These are phyloP conservation scores for Carabus problematicus DNA, from an alignment of 2,888 invertebrate genomes.

Conservation along the genomic window DNA sequence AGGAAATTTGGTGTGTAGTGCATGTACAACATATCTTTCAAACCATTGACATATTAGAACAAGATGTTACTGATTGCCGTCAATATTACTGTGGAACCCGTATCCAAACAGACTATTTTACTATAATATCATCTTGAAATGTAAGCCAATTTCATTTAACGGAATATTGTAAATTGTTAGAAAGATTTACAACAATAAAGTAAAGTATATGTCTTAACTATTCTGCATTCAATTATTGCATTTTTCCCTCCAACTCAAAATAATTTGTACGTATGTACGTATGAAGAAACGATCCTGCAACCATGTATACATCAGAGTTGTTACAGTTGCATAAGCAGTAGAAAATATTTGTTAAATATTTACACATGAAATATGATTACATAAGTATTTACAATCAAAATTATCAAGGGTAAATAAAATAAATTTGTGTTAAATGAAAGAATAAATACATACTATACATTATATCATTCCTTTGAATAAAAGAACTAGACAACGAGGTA, in stretches of 20 bases:
- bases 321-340: too few relatives aligned
- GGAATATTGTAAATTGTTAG: slow-evolving; percentile 35
- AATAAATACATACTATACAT: too few relatives aligned
- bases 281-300: too few relatives aligned
- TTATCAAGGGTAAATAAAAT: too few relatives aligned
- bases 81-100: neutral
- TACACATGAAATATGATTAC: too few relatives aligned
- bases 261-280: too few relatives aligned
- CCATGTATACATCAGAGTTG: too few relatives aligned
- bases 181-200: slow-evolving; percentile 34
- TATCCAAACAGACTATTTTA: slow-evolving; percentile 40
- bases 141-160: slow-evolving; percentile 34
- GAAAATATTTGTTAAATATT: too few relatives aligned
- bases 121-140: slow-evolving; percentile 36
- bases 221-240: slow-evolving; percentile 8
- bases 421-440: too few relatives aligned
- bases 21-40: neutral
- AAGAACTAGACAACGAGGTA: too few relatives aligned
- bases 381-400: too few relatives aligned
- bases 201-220: slow-evolving; percentile 39
- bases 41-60: neutral
- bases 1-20: neutral
- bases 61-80: neutral
- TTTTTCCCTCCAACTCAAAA: slow-evolving; percentile 10
- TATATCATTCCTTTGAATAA: too few relatives aligned